A percentile compares a stretch with the other conserved stretches of the same genome.
Evolutionary conservation across 2,113 vertebrate species (phyloP).

Genomic region (Datnioides undecimradiatus): DNA sequence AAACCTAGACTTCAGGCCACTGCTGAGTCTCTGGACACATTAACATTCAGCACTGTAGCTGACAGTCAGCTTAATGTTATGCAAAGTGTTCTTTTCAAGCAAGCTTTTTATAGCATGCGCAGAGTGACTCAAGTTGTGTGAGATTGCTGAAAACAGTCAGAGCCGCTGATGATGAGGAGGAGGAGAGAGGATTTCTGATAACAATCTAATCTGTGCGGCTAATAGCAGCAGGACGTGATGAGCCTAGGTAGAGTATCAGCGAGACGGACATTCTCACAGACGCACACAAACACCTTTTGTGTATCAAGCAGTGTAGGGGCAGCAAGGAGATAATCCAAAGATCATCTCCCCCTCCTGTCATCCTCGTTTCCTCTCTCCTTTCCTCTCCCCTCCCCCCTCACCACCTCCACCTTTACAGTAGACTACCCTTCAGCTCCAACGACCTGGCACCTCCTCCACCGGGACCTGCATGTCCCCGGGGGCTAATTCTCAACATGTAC

Average conservation of each 20-base stretch:
- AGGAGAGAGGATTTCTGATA: slow-evolving; percentile 16
- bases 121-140: background rate
- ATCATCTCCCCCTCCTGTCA: slow-evolving; percentile 60
- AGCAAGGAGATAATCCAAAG: slow-evolving; percentile 51
- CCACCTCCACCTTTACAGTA: background rate
- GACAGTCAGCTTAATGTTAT: slow-evolving; percentile 15
- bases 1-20: background rate
- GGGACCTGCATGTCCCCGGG: background rate
- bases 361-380: slow-evolving; percentile 35
- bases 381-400: background rate
- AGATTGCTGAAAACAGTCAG: slow-evolving; percentile 29
- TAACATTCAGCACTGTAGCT: background rate
- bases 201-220: slow-evolving; percentile 14
- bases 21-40: background rate
- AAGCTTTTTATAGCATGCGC: slow-evolving; percentile 6
- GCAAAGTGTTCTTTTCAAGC: slow-evolving; percentile 6
- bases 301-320: slow-evolving; percentile 10
- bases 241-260: slow-evolving; percentile 11
- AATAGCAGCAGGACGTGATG: slow-evolving; percentile 17
- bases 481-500: slow-evolving; percentile 32
- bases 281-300: slow-evolving; percentile 34
- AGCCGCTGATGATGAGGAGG: slow-evolving; percentile 17
- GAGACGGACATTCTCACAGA: background rate
- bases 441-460: slow-evolving; percentile 8
- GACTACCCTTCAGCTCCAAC: background rate